Evolutionary conservation across 2,888 invertebrate genomes (phyloP).

Genomic region (Trissolcus brochymenae): DNA sequence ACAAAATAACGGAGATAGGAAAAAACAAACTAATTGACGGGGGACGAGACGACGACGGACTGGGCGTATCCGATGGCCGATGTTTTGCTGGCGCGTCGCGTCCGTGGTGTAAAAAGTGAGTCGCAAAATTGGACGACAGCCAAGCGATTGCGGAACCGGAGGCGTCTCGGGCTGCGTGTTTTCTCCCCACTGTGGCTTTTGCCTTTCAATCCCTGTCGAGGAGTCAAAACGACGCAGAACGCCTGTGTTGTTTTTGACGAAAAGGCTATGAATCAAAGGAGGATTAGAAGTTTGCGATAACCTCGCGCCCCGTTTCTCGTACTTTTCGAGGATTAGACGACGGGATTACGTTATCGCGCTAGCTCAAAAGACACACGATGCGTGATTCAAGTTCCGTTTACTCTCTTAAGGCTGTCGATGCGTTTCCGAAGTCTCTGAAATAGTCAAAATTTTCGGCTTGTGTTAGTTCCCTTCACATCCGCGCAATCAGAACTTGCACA

Average conservation of each 20-base stretch:
- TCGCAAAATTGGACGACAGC: slow-evolving; percentile 70
- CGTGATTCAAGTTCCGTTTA: too few relatives aligned
- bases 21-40: slow-evolving; percentile 8
- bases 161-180: slow-evolving; percentile 51
- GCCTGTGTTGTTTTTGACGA: slow-evolving; percentile 30
- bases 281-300: slow-evolving; percentile 2
- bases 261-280: slow-evolving; percentile 3
- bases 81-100: slow-evolving; percentile 68
- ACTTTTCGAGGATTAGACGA: slow-evolving; percentile 4
- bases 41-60: slow-evolving; percentile 31
- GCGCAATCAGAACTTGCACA: too few relatives aligned
- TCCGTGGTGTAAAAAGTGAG: slow-evolving; percentile 66
- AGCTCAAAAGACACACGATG: too few relatives aligned
- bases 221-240: slow-evolving; percentile 20
- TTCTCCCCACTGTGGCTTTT: slow-evolving; percentile 44
- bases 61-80: slow-evolving; percentile 58
- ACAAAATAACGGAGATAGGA: not conserved
- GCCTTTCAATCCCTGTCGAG: slow-evolving; percentile 42
- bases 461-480: too few relatives aligned
- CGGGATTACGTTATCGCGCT: not conserved
- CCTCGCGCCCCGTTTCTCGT: not conserved
- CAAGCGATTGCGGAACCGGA: slow-evolving; percentile 72
- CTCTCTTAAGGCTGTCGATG: too few relatives aligned
- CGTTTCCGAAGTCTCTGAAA: too few relatives aligned
- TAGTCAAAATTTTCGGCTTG: too few relatives aligned